Conservation (phyloP, 2,888 invertebrate species). For the Idaea biselata region DNA sequence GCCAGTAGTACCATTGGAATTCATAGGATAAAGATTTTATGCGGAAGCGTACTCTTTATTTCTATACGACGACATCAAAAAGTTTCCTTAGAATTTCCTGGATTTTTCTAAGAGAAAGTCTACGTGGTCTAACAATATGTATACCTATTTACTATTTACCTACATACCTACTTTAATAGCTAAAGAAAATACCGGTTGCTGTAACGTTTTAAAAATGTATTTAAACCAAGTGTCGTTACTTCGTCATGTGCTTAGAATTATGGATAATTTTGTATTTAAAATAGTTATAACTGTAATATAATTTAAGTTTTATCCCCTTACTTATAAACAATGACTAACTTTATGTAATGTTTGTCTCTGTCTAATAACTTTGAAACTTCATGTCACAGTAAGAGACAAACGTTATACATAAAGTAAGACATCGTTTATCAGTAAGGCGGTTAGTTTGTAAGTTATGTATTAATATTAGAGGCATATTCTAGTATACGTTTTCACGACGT, state of each 20-base stretch:
- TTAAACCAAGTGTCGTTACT: conserved; percentile 1
- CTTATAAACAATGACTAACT: no score
- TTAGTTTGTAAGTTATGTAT: background rate
- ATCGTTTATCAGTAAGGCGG: no score
- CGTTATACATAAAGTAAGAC: no score
- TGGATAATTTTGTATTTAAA: background rate
- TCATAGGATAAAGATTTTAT: conserved; percentile 1
- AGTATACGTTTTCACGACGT: background rate
- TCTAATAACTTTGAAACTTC: no score
- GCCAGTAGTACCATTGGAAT: conserved; percentile 26
- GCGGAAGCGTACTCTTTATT: background rate
- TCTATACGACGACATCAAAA: background rate
- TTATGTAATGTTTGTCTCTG: no score
- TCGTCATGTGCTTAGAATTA: conserved; percentile 2
- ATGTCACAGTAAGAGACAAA: no score
- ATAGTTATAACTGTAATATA: background rate
- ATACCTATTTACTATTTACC: no score
- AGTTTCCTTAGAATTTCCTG: background rate
- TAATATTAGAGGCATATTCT: background rate
- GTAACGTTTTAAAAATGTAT: background rate
- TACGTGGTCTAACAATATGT: background rate
- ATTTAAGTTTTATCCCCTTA: no score
- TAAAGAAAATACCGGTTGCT: background rate
- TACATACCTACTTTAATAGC: background rate
- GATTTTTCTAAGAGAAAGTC: background rate